Conservation (phyloP, 2,113 vertebrate genomes). For the Chrysemys picta region DNA sequence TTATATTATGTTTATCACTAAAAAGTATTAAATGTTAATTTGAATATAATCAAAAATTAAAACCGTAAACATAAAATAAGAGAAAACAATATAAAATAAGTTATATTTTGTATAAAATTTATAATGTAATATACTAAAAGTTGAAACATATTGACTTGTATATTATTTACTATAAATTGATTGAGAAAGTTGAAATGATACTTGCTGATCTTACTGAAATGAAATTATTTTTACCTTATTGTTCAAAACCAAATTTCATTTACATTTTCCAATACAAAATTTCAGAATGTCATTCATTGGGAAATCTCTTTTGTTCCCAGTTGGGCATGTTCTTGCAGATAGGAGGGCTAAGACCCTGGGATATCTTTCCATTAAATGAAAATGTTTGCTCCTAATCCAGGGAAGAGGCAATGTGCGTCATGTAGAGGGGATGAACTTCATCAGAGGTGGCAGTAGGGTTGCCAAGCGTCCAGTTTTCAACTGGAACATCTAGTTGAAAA, state of each 20-base stretch:
- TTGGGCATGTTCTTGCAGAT: conserved; percentile 10
- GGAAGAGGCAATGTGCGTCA: not conserved
- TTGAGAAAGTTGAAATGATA: not conserved
- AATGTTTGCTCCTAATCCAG: not conserved
- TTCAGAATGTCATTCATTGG: conserved; percentile 33
- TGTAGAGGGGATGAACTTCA: not conserved
- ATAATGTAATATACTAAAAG: too few species aligned
- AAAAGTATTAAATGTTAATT: too few species aligned
- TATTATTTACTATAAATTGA: not conserved
- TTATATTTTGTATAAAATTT: too few species aligned
- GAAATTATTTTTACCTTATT: conserved; percentile 29
- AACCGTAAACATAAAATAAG: too few species aligned
- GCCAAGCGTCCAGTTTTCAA: too few species aligned
- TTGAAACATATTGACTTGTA: not conserved
- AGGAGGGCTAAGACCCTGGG: not conserved
- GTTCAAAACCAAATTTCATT: conserved; percentile 3
- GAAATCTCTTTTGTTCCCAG: not conserved
- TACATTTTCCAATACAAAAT: not conserved
- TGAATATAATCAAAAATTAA: too few species aligned
- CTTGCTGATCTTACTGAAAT: not conserved
- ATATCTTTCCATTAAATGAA: not conserved
- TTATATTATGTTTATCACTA: too few species aligned
- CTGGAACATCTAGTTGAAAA: too few species aligned
- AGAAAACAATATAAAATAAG: too few species aligned
- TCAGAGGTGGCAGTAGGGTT: not conserved